Evolutionary conservation across 2,113 vertebrate genomes (phyloP).

Genomic region (Terrapene triunguis): DNA sequence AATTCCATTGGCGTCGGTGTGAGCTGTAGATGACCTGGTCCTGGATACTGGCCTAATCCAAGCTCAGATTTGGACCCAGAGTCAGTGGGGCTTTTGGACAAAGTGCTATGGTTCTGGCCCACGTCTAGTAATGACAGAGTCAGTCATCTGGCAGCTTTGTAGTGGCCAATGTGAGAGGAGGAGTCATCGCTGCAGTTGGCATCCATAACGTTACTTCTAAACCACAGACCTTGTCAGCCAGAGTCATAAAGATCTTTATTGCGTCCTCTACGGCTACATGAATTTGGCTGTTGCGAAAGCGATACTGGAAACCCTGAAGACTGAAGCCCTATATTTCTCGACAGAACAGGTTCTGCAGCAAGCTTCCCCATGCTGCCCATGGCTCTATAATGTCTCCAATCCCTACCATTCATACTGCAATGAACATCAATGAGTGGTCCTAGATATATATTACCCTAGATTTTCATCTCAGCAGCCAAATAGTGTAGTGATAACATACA

Average conservation of each 20-base stretch:
- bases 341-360: background rate
- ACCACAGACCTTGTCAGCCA: background rate
- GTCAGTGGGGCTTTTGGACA: background rate
- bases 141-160: background rate
- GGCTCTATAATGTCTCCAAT: background rate
- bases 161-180: background rate
- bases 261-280: background rate
- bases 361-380: background rate
- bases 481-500: background rate
- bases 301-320: background rate
- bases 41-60: background rate
- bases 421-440: background rate
- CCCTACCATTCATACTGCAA: background rate
- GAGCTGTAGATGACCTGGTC: background rate
- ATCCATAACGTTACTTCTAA: background rate
- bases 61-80: background rate
- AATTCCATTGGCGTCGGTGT: background rate
- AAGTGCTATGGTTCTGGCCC: background rate
- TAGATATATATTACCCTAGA: background rate
- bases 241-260: background rate
- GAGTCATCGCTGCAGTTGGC: background rate
- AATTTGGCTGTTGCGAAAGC: background rate
- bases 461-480: fast-evolving
- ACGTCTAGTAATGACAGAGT: background rate
- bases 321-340: background rate